A percentile compares a stretch with the other conserved stretches of the same genome.
phyloP scores from a whole-genome alignment of 2,888 invertebrate genomes.

The Spodoptera littoralis region DNA sequence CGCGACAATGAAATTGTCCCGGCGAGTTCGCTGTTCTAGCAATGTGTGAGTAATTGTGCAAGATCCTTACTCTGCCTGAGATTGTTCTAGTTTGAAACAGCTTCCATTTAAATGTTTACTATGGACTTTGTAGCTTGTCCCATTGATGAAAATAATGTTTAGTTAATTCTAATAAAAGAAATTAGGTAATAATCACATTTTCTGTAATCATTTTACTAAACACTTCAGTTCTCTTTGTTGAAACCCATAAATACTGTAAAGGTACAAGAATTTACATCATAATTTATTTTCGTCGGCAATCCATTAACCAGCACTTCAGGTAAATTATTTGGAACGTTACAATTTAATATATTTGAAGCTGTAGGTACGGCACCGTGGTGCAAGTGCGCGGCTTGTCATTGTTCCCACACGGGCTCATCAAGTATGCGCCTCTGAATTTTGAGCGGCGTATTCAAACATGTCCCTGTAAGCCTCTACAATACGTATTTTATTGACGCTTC shows the following conservation, averaged over 20 bases:
- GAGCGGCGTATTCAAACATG: slow-evolving; percentile 70
- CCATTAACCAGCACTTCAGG: slow-evolving; percentile 1
- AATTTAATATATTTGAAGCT: slow-evolving; percentile 42
- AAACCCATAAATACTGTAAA: background rate
- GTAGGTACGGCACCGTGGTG: slow-evolving; percentile 27
- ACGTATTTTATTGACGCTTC: slow-evolving; percentile 61
- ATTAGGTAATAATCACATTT: no score
- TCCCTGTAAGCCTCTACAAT: slow-evolving; percentile 67
- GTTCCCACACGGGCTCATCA: slow-evolving; percentile 75
- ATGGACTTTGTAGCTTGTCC: background rate
- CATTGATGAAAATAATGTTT: no score
- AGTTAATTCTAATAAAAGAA: no score
- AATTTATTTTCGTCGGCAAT: slow-evolving; percentile 1
- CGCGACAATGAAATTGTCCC: slow-evolving; percentile 51
- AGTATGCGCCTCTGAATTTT: slow-evolving; percentile 75
- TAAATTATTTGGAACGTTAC: slow-evolving; percentile 31
- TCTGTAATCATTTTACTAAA: no score
- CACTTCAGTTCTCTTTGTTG: no score
- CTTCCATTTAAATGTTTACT: background rate
- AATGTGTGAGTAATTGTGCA: slow-evolving; percentile 49
- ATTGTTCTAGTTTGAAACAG: slow-evolving; percentile 25
- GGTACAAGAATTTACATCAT: background rate
- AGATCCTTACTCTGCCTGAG: slow-evolving; percentile 29
- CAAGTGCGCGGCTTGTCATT: slow-evolving; percentile 46
- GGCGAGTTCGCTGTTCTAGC: slow-evolving; percentile 49